phyloP scores from a whole-genome alignment of 2,888 invertebrate species.

The Leptinotarsa peninsularis region DNA sequence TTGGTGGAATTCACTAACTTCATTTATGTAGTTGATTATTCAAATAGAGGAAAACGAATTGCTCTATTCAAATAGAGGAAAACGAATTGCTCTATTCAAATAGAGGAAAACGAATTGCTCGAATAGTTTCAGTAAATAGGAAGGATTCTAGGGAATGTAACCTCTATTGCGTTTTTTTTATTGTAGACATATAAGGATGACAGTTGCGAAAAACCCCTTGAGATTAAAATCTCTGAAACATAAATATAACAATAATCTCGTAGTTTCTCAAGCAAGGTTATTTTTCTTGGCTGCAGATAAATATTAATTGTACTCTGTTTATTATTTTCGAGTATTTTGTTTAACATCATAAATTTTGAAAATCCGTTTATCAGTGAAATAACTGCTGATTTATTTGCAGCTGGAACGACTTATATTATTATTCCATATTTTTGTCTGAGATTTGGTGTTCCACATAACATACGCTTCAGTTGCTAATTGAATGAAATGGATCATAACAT shows the following conservation, averaged over 20 bases:
- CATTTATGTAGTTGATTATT: no score
- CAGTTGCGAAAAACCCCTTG: neutral
- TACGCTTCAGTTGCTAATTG: no score
- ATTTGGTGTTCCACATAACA: no score
- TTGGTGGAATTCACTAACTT: no score
- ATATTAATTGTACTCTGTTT: neutral
- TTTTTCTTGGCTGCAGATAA: conserved; percentile 4
- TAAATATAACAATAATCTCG: neutral
- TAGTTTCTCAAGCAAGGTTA: neutral
- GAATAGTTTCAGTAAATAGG: neutral
- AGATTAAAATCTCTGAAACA: conserved; percentile 6
- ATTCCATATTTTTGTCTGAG: no score
- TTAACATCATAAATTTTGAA: neutral
- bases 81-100: no score
- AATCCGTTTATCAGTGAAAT: neutral
- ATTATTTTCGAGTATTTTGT: neutral
- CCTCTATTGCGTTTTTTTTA: neutral
- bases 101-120: no score
- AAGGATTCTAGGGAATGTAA: neutral
- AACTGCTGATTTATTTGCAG: neutral
- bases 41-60: no score
- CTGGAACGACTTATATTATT: neutral
- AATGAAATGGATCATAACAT: no score
- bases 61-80: no score
- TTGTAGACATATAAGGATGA: neutral